Percentiles rank a stretch among this genome's conserved stretches.
These are phyloP conservation scores for Metopia argyrocephala DNA, from an alignment of 2,888 invertebrate species.

Conservation along the genomic window DNA sequence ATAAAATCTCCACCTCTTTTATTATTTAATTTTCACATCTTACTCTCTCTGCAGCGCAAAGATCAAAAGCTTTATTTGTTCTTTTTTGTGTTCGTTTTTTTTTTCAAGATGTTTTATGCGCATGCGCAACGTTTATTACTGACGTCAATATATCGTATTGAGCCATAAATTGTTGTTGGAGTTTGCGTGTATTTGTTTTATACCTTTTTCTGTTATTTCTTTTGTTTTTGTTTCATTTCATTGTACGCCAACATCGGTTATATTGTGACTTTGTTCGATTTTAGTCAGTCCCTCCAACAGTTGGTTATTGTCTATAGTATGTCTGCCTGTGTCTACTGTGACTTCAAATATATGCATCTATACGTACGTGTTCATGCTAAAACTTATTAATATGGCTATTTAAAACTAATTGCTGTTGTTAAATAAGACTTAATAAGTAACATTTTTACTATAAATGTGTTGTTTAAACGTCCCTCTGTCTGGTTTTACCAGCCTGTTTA, in stretches of 20 bases:
- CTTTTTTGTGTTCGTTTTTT: conserved; percentile 19
- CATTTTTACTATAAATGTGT: conserved; percentile 58
- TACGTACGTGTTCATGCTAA: conserved; percentile 58
- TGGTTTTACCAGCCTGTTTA: conserved; percentile 13
- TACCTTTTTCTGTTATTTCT: background rate
- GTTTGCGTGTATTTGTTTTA: background rate
- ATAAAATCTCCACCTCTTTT: conserved; percentile 55
- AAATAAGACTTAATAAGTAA: conserved; percentile 64
- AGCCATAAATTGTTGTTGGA: conserved; percentile 56
- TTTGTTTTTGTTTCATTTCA: background rate
- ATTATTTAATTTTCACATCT: conserved; percentile 59
- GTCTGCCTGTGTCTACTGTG: conserved; percentile 22
- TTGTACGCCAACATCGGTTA: background rate
- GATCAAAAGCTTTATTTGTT: conserved; percentile 56
- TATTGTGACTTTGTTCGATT: conserved; percentile 2
- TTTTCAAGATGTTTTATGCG: conserved; percentile 46
- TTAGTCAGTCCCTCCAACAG: conserved; percentile 5
- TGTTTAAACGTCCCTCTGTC: conserved; percentile 6
- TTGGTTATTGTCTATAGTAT: background rate
- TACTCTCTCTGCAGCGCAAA: conserved; percentile 48
- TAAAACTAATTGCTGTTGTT: conserved; percentile 65
- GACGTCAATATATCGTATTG: conserved; percentile 55
- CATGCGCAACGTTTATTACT: conserved; percentile 60
- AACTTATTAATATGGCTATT: conserved; percentile 64
- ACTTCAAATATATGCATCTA: background rate